Evolutionary conservation across 2,888 invertebrate genomes (phyloP), one percentile per base, ranked within the genome.

Genomic region (Ornithoptera alexandrae): DNA sequence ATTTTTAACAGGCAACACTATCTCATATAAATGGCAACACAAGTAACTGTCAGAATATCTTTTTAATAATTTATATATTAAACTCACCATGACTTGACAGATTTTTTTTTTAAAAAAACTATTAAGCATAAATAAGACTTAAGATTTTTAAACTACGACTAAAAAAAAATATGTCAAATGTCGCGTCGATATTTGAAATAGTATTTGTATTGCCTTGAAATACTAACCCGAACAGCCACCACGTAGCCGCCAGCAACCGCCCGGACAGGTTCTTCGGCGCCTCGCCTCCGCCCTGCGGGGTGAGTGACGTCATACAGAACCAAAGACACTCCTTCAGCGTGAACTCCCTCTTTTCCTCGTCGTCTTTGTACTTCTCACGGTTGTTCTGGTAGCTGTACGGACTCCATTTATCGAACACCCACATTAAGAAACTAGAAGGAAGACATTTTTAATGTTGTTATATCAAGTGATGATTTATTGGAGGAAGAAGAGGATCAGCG

Each of bases 271-370:
- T 99, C 86, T 98, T 98, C 0, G 98, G 98, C 0, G 98, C 98
- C 86, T 98, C 98, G 0, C 98, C 98, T 0, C 98, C 98, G 0
- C 98, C 98, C 87, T 97, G 95, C 0, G 99, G 99, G 0, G 99
- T 99, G 22, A 99, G 89, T 53, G 98, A 99, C 58, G 99, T 99
- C 98, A 99, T 98, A 82, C 99, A 99, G 86, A 99, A 99, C 99
- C 99, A 99, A 0, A 99, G 93, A 81, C 98, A 98, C 87, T 99
- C 99, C 84, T 98, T 98, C 53, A 99, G 88, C 61, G 96, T 97
- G 82, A 99, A 99, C 82, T 98, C 97, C 5, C 99, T 93, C 82
- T 98, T 98, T 81, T 98, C 98, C 76, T 97, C 97, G 76, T 98
- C 98, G 70, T 98, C 96, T 81, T 96, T 96, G 83, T 98, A 98